These are phyloP conservation scores for Caenorhabditis elegans DNA, from an alignment of 1,140 invertebrate species.

Conservation along the genomic window WBcel235 BX284603.4:12271001-12271500, in stretches of 20 bases:
- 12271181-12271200: slow-evolving; percentile 82
- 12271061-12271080: slow-evolving; percentile 22
- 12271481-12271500: neutral
- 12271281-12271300: slow-evolving; percentile 84
- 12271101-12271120: neutral
- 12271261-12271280: slow-evolving; percentile 74
- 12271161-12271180: slow-evolving; percentile 76
- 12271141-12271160: neutral
- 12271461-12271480: neutral
- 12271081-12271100: neutral
- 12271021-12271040: slow-evolving; percentile 92
- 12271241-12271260: slow-evolving; percentile 51
- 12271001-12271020: slow-evolving; percentile 90
- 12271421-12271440: neutral
- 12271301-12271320: slow-evolving; percentile 90
- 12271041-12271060: slow-evolving; percentile 71
- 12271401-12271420: slow-evolving; percentile 35
- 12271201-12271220: too few species aligned
- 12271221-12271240: too few species aligned
- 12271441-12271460: neutral
- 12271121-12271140: neutral
- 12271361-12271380: slow-evolving; percentile 53
- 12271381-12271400: slow-evolving; percentile 45
- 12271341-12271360: slow-evolving; percentile 74
- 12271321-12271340: slow-evolving; percentile 86